Conservation (phyloP, 2,113 vertebrate genomes). For the Cariama cristata region DNA sequence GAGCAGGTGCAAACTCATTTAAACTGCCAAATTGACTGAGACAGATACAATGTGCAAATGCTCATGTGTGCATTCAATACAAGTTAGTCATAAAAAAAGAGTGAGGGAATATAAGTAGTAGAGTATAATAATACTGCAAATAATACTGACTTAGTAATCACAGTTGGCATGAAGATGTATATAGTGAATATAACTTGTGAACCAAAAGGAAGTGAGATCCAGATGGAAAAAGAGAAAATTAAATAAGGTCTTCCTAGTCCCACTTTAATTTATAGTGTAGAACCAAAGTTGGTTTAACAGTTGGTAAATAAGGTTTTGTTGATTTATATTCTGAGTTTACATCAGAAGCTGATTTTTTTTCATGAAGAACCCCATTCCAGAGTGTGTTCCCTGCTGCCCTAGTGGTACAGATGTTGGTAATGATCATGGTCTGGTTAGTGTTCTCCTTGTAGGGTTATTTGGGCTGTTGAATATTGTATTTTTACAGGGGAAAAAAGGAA, state of each 20-base stretch:
- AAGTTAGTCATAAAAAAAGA: not conserved
- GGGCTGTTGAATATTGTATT: not conserved
- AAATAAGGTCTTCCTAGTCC: not conserved
- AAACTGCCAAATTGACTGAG: not conserved
- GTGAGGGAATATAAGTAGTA: not conserved
- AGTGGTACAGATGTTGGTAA: not conserved
- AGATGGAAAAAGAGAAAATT: not conserved
- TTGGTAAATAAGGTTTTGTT: not conserved
- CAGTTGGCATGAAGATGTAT: not conserved
- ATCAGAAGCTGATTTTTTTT: not conserved
- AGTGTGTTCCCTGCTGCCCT: not conserved
- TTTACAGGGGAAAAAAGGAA: not conserved
- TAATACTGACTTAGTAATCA: not conserved
- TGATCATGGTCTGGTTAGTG: not conserved
- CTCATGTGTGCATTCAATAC: fast-evolving
- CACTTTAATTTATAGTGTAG: not conserved
- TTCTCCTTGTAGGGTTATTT: not conserved
- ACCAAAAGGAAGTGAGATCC: not conserved
- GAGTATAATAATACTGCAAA: not conserved
- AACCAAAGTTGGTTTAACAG: not conserved
- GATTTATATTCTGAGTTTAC: not conserved
- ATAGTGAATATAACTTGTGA: not conserved
- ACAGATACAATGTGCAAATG: not conserved
- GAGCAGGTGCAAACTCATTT: not conserved
- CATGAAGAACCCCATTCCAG: not conserved